Conservation (phyloP, 2,113 vertebrate genomes). For the Pungitius pungitius region DNA sequence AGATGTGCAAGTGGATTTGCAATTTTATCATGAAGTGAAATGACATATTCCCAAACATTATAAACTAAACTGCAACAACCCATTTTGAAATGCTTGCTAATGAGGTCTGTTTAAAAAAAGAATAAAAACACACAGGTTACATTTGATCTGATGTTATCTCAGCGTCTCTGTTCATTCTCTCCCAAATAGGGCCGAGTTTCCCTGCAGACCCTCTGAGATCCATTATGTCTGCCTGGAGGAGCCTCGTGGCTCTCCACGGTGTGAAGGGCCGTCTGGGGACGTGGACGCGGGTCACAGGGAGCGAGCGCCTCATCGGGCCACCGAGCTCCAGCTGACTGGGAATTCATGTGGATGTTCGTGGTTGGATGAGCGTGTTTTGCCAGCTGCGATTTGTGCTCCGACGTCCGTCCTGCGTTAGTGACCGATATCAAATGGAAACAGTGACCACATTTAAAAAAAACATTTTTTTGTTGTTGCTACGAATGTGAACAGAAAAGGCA, state of each 20-base stretch:
- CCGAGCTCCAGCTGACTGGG: constrained; percentile 67
- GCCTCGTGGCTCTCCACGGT: constrained; percentile 35
- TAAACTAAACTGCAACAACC: background rate
- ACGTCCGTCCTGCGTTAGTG: constrained; percentile 59
- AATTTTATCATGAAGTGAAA: background rate
- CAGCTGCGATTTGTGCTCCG: constrained; percentile 77
- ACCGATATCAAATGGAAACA: too few species aligned
- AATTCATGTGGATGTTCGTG: constrained; percentile 76
- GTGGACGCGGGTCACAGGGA: constrained; percentile 55
- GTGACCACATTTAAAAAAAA: too few species aligned
- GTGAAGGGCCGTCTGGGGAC: constrained; percentile 64
- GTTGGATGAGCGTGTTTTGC: constrained; percentile 73
- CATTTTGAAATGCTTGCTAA: background rate
- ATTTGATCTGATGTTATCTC: background rate
- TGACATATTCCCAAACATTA: background rate
- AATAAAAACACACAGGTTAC: background rate
- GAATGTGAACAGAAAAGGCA: constrained; percentile 18
- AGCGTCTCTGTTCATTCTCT: background rate
- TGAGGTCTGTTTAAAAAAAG: background rate
- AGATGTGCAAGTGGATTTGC: background rate
- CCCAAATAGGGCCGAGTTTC: background rate
- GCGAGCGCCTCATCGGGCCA: constrained; percentile 53
- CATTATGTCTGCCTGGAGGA: constrained; percentile 32
- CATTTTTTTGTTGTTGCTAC: background rate
- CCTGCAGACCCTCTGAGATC: constrained; percentile 44